phyloP scores from a whole-genome alignment of 1,140 invertebrate species.

The Polyergus mexicanus region DNA sequence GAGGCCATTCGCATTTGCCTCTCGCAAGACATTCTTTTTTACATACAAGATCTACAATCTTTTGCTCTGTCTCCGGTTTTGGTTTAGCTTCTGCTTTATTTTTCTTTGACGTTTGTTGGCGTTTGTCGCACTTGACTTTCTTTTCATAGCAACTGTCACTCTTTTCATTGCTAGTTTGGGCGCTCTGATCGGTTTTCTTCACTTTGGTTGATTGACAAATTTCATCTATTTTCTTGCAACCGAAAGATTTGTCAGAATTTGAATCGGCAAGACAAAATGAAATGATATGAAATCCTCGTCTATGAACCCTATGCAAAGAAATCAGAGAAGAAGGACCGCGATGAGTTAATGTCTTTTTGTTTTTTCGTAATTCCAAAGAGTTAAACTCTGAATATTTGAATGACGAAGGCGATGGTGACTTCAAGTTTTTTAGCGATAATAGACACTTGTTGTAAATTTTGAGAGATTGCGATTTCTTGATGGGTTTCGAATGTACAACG shows the following conservation, averaged over 20 bases:
- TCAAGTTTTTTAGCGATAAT: constrained; percentile 62
- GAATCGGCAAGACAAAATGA: neutral
- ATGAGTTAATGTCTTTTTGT: constrained; percentile 7
- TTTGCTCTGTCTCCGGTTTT: constrained; percentile 7
- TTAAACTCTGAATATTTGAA: constrained; percentile 8
- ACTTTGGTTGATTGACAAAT: constrained; percentile 5
- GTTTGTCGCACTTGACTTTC: neutral
- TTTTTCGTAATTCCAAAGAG: neutral
- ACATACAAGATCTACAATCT: constrained; percentile 7
- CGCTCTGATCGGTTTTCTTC: neutral
- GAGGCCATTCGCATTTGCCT: constrained; percentile 32
- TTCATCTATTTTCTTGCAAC: neutral
- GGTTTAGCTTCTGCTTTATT: neutral
- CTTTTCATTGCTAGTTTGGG: neutral
- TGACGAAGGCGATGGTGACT: neutral
- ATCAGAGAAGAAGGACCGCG: neutral
- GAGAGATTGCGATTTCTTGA: constrained; percentile 31
- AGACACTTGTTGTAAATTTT: constrained; percentile 71
- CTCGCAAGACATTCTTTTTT: constrained; percentile 14
- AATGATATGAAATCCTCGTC: constrained; percentile 5
- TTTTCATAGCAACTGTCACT: neutral
- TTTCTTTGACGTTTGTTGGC: neutral
- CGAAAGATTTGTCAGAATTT: neutral
- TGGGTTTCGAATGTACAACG: neutral
- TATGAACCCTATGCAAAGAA: neutral